A percentile compares a stretch with the other conserved stretches of the same genome.
phyloP scores from a whole-genome alignment of 2,888 invertebrate genomes.

The Sphecodes monilicornis region DNA sequence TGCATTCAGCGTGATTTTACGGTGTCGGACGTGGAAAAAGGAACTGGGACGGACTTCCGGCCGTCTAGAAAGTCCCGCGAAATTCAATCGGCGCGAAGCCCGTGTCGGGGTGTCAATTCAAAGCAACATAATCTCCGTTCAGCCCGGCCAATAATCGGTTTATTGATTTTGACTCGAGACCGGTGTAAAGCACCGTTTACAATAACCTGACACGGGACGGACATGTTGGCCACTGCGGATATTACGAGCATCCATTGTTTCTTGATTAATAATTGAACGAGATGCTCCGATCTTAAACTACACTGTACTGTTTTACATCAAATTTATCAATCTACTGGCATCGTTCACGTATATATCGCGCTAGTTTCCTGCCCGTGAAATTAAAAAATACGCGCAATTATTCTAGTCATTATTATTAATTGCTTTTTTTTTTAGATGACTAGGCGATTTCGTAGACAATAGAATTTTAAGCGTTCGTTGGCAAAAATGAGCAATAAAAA shows the following conservation, averaged over 20 bases:
- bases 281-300: neutral
- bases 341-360: neutral
- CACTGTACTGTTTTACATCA: neutral
- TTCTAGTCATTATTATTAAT: neutral
- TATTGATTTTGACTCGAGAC: slow-evolving; percentile 79
- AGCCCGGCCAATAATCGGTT: slow-evolving; percentile 79
- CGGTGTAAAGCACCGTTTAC: slow-evolving; percentile 51
- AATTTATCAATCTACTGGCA: too few relatives aligned
- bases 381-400: too few relatives aligned
- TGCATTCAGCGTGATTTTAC: slow-evolving; percentile 61
- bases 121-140: slow-evolving; percentile 81
- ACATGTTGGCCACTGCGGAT: slow-evolving; percentile 5
- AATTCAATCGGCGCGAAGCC: slow-evolving; percentile 70
- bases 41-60: slow-evolving; percentile 75
- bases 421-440: neutral
- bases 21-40: slow-evolving; percentile 65
- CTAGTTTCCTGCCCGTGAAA: neutral
- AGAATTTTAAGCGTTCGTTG: too few relatives aligned
- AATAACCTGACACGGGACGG: slow-evolving; percentile 22
- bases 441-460: too few relatives aligned
- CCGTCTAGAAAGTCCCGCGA: slow-evolving; percentile 71
- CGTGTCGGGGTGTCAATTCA: slow-evolving; percentile 77
- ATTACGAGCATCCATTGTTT: neutral
- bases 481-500: too few relatives aligned
- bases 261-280: slow-evolving; percentile 6